phyloP scores from a whole-genome alignment of 1,140 invertebrate species.

The Nixonia krombeini region DNA sequence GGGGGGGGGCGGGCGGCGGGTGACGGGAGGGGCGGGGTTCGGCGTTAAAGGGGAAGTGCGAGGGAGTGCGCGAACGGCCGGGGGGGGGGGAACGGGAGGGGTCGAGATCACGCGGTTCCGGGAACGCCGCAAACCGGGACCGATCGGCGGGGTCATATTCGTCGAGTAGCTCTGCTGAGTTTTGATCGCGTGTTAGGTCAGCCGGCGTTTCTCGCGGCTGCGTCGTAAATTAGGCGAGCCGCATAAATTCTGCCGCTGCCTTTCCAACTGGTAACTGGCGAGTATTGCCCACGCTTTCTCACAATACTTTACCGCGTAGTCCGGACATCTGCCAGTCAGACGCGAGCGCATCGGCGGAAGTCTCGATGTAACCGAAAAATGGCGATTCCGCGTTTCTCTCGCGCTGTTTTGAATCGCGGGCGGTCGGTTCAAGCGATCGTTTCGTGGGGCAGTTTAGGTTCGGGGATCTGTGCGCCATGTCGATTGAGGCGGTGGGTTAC shows the following conservation, averaged over 20 bases:
- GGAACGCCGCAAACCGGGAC: too few species aligned
- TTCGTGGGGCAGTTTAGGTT: background rate
- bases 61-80: too few species aligned
- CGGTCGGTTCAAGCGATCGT: too few species aligned
- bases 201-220: slow-evolving; percentile 18
- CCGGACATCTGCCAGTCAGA: slow-evolving; percentile 8
- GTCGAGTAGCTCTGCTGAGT: slow-evolving; percentile 3
- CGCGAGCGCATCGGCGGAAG: slow-evolving; percentile 15
- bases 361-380: background rate
- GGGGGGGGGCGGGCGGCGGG: too few species aligned
- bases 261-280: slow-evolving; percentile 18
- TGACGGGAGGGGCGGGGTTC: too few species aligned
- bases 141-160: too few species aligned
- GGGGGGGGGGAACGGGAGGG: too few species aligned
- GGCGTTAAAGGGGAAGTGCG: too few species aligned
- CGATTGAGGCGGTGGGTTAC: too few species aligned
- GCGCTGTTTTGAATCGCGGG: too few species aligned
- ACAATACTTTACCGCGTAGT: slow-evolving; percentile 36
- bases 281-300: slow-evolving; percentile 22
- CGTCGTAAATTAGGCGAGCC: slow-evolving; percentile 39
- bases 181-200: slow-evolving; percentile 32
- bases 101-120: too few species aligned
- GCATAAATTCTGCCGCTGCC: slow-evolving; percentile 37
- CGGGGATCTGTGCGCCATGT: background rate
- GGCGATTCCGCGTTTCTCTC: background rate